Base-by-base conservation (phyloP, 2,888 invertebrate species). In the Chloroclysta siterata region DNA sequence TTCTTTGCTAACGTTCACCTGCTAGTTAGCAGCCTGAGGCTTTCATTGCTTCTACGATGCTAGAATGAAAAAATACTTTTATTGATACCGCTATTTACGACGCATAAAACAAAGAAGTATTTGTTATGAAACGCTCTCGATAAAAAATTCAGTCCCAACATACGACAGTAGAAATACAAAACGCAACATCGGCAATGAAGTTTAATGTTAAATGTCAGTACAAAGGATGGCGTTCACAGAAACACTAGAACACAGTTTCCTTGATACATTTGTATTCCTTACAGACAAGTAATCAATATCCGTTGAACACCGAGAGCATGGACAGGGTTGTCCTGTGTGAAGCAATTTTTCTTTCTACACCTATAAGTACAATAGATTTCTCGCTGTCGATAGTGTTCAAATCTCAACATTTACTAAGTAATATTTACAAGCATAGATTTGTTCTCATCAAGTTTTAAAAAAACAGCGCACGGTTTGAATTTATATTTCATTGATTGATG, bases 251-350 rank as follows among this genome's bases (percentile, higher is more conserved):
- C 77, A 82, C 81, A 81, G 87, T 84, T 84, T 84, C 81, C 85
- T 79, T 88, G 88, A 89, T 88, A 88, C 89, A 91, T 90, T 90
- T 90, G 89, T 90, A 91, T 91, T 90, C 89, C 87, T 89, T 87
- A 87, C 88, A 88, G 89, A 88, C 88, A 84, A 88, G 89, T 85
- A 87, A 91, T 91, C 91, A 90, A 90, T 90, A 90, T 90, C 85
- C 81, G 84, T 88, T 88, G 81, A 84, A 77, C 83, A 79, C 70
- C 69, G 82, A 79, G 81, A 79, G 82, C 80, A 82, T 79, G 77
- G 84, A 85, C 83, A 81, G 80, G 77, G 78, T 70, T 84, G 85
- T 88, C 80, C 78, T 79, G 72, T 80, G 77, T 77, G 74, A 64
- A 75, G 74, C 77, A 74, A 87, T 86, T 86, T 85, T 86, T 85